Base-by-base conservation (phyloP, 2,888 invertebrate species). In the Heliconius aoede region DNA sequence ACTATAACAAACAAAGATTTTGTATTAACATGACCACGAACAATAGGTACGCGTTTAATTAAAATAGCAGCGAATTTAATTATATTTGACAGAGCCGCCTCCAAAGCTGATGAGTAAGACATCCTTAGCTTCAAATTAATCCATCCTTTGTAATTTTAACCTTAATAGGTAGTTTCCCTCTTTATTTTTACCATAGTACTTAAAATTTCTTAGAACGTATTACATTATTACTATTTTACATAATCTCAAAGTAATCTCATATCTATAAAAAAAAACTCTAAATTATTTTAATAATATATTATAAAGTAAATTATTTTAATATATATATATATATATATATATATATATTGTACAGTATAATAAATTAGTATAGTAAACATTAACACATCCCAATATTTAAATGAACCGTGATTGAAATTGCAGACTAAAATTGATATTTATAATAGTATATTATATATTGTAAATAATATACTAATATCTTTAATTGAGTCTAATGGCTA, bases 41-140 rank as follows among this genome's bases (percentile, higher is more conserved):
- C 32, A 9, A n/a, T n/a, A 58, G n/a, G n/a, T n/a, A n/a, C n/a
- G 13, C 32, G 7, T 64, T 11, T 64, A 81, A 81, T 82, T 81
- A 79, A 80, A 79, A 79, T 77, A 74, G 67, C 76, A 73, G 77
- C 75, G 64, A 71, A 80, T 80, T 80, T 80, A 79, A 82, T 82
- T 76, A 78, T 73, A 62, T 62, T 80, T 77, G 65, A 78, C 78
- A 73, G 77, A 74, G 77, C 77, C 61, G 72, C 73, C 73, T 68
- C 78, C 77, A 79, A 78, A 76, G 79, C 58, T 55, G 73, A 40
- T 69, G 64, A 73, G 36, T 67, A 76, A 77, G 72, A 80, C 65
- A 77, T 74, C 74, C 76, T 73, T 72, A 74, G 80, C 64, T 77
- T 80, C 75, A 80, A 82, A 82, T 82, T 78, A 82, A 79, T 77